These are phyloP conservation scores for Colletes latitarsis DNA, from an alignment of 1,140 invertebrate genomes.

Conservation along the genomic window DNA sequence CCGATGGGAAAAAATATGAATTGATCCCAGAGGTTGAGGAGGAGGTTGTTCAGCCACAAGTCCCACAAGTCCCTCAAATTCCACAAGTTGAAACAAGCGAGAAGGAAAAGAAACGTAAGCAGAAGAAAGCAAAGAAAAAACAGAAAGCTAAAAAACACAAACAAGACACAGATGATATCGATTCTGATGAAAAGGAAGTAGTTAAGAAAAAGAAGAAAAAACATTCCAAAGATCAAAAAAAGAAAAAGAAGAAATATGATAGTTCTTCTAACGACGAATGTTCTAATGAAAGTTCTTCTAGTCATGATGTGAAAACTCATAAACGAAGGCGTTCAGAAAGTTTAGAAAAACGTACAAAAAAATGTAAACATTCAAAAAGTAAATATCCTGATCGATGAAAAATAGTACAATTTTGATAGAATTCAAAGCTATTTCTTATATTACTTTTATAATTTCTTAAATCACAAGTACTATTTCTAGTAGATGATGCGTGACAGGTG, in stretches of 20 bases:
- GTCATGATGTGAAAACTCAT: conserved; percentile 54
- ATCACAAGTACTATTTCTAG: background rate
- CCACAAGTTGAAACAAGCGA: conserved; percentile 9
- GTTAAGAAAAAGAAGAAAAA: conserved; percentile 69
- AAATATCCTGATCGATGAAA: conserved; percentile 62
- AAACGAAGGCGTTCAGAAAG: conserved; percentile 62
- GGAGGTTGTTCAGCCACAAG: conserved; percentile 17
- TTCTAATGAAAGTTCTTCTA: conserved; percentile 51
- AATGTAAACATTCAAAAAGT: conserved; percentile 72
- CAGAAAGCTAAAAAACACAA: conserved; percentile 63
- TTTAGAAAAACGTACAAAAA: conserved; percentile 60
- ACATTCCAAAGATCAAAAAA: conserved; percentile 69
- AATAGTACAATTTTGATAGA: conserved; percentile 3
- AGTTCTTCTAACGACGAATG: conserved; percentile 56
- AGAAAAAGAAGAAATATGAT: conserved; percentile 60
- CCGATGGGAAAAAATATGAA: conserved; percentile 78
- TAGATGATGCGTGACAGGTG: background rate
- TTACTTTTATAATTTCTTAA: conserved; percentile 4
- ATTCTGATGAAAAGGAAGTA: conserved; percentile 52
- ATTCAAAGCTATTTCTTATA: background rate
- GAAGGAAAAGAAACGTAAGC: conserved; percentile 56
- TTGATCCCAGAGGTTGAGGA: conserved; percentile 75
- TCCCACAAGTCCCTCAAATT: no score
- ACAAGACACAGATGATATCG: conserved; percentile 37
- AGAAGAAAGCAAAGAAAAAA: conserved; percentile 64